Conservation (phyloP, 2,113 vertebrate species). For the Pollimyrus isidori region DNA sequence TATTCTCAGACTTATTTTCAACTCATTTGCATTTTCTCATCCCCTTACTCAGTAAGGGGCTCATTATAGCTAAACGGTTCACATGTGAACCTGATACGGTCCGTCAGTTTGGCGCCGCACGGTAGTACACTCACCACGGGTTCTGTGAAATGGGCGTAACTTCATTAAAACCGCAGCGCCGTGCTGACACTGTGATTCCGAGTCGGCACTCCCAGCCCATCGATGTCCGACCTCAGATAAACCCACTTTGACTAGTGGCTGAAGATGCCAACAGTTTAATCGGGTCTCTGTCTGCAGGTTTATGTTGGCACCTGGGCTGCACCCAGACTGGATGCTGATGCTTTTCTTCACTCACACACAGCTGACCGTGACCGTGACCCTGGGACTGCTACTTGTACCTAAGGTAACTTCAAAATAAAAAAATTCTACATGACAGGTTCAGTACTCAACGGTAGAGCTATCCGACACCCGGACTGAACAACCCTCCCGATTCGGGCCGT, state of each 20-base stretch:
- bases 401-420: constrained; percentile 68
- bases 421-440: constrained; percentile 9
- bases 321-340: constrained; percentile 95
- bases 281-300: constrained; percentile 62
- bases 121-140: not conserved
- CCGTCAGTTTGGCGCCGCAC: not conserved
- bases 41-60: not conserved
- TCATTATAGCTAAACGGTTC: not conserved
- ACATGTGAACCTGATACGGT: not conserved
- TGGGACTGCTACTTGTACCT: constrained; percentile 85
- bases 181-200: not conserved
- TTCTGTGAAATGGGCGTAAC: not conserved
- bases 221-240: not conserved
- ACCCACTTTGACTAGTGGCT: not conserved
- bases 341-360: constrained; percentile 93
- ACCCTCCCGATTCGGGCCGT: not conserved
- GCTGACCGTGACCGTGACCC: constrained; percentile 86
- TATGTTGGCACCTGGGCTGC: constrained; percentile 79
- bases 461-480: too few species aligned
- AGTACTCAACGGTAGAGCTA: not conserved
- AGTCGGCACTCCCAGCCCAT: not conserved
- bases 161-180: not conserved
- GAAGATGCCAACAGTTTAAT: not conserved
- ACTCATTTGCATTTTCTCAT: not conserved
- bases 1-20: not conserved